Conservation (phyloP, 2,888 invertebrate genomes). For the Petrophora chlorosata region DNA sequence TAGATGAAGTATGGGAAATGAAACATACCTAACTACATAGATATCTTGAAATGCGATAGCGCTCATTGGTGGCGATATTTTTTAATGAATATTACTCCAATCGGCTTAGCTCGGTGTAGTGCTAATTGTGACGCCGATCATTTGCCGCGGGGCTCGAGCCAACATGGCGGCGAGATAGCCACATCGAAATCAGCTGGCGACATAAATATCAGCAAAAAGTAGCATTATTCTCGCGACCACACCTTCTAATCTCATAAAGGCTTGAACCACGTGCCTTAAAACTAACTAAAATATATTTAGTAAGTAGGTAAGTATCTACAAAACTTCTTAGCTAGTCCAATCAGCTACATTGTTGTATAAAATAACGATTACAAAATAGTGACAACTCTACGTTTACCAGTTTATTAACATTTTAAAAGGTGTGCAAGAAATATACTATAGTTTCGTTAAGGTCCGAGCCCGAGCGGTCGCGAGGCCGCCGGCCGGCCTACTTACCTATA, state of each 20-base stretch:
- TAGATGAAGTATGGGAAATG: not conserved
- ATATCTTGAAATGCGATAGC: not conserved
- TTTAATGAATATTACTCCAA: not conserved
- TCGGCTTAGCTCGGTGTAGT: not conserved
- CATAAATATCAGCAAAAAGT: too few species aligned
- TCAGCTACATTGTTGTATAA: not conserved
- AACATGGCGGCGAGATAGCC: not conserved
- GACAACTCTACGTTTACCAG: not conserved
- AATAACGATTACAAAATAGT: not conserved
- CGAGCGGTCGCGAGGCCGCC: conserved; percentile 6
- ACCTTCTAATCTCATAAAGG: too few species aligned
- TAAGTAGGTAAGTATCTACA: not conserved
- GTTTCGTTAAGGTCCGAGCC: too few species aligned
- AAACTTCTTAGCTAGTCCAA: not conserved
- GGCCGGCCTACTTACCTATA: conserved; percentile 9
- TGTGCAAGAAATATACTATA: conserved; percentile 6
- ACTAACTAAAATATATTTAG: too few species aligned
- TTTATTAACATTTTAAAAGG: conserved; percentile 1
- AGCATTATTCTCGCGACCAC: too few species aligned
- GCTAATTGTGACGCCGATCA: not conserved
- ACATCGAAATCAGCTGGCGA: not conserved
- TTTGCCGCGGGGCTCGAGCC: not conserved
- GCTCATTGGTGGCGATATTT: not conserved
- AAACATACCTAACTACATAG: not conserved
- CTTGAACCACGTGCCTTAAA: too few species aligned